Conservation (phyloP, 2,113 vertebrate genomes). For the Pelodiscus sinensis region DNA sequence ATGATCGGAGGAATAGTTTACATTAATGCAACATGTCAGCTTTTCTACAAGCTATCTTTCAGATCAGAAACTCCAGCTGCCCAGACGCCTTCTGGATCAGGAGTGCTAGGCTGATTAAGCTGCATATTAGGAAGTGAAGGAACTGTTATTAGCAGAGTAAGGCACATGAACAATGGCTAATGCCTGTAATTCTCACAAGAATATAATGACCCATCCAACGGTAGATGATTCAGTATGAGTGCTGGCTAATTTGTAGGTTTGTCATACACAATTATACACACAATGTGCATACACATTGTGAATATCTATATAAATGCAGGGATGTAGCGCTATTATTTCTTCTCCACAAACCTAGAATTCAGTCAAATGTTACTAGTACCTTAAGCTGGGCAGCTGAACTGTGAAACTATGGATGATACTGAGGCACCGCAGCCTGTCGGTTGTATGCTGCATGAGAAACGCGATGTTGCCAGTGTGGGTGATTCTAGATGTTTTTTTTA, state of each 20-base stretch:
- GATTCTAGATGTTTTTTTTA: background rate
- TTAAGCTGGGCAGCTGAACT: background rate
- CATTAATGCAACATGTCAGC: slow-evolving; percentile 73
- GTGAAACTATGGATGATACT: background rate
- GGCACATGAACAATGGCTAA: background rate
- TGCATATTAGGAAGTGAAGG: background rate
- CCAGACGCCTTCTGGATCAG: background rate
- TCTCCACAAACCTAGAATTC: background rate
- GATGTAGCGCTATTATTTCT: background rate
- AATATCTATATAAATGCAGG: background rate
- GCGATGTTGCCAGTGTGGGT: background rate
- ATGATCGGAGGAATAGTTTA: slow-evolving; percentile 48
- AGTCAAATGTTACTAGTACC: background rate
- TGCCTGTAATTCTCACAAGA: background rate
- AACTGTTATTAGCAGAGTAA: slow-evolving; percentile 5
- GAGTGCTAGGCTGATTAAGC: background rate
- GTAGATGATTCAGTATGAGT: background rate
- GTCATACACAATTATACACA: background rate
- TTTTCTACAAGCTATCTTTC: slow-evolving; percentile 59
- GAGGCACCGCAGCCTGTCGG: too few relatives aligned
- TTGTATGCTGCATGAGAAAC: background rate
- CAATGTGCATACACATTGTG: background rate
- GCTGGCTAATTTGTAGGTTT: background rate
- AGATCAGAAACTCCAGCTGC: slow-evolving; percentile 35
- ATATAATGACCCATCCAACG: background rate